These are phyloP conservation scores for Ammodytes marinus DNA, from an alignment of 2,113 vertebrate species.

Conservation along the genomic window DNA sequence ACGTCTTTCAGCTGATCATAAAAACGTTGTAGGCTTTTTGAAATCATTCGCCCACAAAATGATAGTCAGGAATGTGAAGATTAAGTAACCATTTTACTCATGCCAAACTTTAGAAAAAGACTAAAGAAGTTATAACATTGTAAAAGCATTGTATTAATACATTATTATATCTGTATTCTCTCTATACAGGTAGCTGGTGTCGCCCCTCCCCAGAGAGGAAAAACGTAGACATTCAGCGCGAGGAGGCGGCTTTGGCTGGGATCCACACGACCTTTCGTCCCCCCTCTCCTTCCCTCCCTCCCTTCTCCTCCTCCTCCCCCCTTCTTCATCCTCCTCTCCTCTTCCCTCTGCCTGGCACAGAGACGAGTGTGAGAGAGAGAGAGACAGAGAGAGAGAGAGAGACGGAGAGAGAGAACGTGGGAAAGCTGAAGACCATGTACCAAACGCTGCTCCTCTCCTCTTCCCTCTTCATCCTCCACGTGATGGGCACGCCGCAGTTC, in stretches of 20 bases:
- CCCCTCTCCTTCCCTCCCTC: neutral
- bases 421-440: conserved; percentile 81
- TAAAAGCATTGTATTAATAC: neutral
- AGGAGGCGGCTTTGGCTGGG: conserved; percentile 51
- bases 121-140: neutral
- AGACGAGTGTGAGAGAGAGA: conserved; percentile 63
- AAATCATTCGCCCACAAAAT: neutral
- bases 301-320: conserved; percentile 11
- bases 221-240: conserved; percentile 17
- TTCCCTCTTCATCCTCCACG: conserved; percentile 82
- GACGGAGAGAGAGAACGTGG: conserved; percentile 67
- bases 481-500: conserved; percentile 75
- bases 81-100: neutral
- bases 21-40: neutral
- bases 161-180: neutral
- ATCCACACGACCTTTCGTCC: conserved; percentile 12
- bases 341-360: conserved; percentile 48
- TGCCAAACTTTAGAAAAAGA: conserved; percentile 24
- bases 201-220: conserved; percentile 46
- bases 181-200: conserved; percentile 67
- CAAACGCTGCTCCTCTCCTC: conserved; percentile 77
- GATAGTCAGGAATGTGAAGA: neutral
- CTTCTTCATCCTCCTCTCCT: conserved; percentile 38
- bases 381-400: conserved; percentile 11
- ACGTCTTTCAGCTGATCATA: conserved; percentile 19